Percentiles rank a stretch among this genome's conserved stretches.
These are phyloP conservation scores for Coleophora flavipennella DNA, from an alignment of 2,888 invertebrate genomes.

Conservation along the genomic window DNA sequence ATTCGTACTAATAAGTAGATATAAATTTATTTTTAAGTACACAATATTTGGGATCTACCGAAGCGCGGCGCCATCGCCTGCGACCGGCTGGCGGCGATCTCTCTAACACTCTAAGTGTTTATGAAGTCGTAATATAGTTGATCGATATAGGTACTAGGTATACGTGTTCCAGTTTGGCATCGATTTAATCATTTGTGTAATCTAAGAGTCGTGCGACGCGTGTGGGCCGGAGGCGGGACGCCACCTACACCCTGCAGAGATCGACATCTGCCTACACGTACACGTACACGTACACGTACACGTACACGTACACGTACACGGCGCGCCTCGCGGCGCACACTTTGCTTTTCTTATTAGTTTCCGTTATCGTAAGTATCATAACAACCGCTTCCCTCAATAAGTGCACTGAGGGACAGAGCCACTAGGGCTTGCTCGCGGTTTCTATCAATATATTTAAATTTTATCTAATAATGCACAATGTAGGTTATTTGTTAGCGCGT, in stretches of 20 bases:
- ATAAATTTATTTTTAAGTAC: conserved; percentile 47
- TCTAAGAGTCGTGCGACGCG: conserved; percentile 41
- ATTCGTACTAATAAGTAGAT: conserved; percentile 62
- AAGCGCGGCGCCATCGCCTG: conserved; percentile 26
- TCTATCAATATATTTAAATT: no score
- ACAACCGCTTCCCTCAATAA: no score
- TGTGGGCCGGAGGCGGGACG: conserved; percentile 14
- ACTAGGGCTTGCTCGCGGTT: no score
- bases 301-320: no score
- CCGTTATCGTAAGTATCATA: no score
- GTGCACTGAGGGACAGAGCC: no score
- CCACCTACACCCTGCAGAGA: no score
- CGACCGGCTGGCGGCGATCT: conserved; percentile 36
- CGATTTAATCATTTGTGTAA: conserved; percentile 50
- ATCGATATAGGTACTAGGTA: conserved; percentile 62
- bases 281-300: no score
- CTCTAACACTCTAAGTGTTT: conserved; percentile 51
- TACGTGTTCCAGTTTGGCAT: conserved; percentile 67
- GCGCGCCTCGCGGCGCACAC: no score
- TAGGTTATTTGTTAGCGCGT: background rate
- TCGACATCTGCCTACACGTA: no score
- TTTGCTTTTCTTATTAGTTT: no score
- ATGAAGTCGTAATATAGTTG: conserved; percentile 60
- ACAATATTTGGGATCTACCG: conserved; percentile 45
- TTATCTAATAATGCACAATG: no score